Evolutionary conservation across 2,888 invertebrate species (phyloP).

Genomic region (Mimachlamys varia): DNA sequence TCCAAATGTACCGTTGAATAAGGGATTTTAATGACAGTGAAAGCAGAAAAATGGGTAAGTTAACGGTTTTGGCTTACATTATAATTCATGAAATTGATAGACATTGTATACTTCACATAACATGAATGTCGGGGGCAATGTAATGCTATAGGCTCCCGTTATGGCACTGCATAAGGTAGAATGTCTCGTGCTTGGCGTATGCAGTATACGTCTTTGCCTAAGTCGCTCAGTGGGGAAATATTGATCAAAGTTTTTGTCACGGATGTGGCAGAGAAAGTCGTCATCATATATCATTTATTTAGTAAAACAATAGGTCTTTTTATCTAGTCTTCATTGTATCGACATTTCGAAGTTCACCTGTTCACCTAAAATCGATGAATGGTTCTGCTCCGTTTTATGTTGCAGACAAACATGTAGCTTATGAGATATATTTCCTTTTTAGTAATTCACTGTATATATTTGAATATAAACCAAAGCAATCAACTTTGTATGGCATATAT

Average conservation of each 20-base stretch:
- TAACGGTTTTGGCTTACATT: background rate
- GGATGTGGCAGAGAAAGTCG: background rate
- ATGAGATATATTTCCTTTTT: too few species aligned
- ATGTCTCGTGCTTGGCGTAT: background rate
- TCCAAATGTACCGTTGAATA: background rate
- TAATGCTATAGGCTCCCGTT: background rate
- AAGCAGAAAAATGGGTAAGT: background rate
- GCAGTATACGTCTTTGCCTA: background rate
- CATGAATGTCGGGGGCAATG: background rate
- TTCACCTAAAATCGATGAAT: too few species aligned
- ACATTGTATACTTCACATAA: background rate
- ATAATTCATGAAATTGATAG: background rate
- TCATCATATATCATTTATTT: background rate
- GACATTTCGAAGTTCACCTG: too few species aligned
- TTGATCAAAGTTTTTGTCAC: background rate
- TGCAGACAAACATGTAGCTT: too few species aligned
- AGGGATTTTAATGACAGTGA: conserved; percentile 6
- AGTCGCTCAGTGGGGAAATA: background rate
- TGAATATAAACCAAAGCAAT: too few species aligned
- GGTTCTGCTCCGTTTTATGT: too few species aligned
- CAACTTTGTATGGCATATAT: too few species aligned
- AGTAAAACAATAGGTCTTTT: too few species aligned
- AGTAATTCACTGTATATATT: too few species aligned
- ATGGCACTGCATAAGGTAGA: background rate
- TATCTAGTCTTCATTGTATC: too few species aligned